phyloP scores from a whole-genome alignment of 2,797 vertebrate genomes.

The Austrolebias charrua region DNA sequence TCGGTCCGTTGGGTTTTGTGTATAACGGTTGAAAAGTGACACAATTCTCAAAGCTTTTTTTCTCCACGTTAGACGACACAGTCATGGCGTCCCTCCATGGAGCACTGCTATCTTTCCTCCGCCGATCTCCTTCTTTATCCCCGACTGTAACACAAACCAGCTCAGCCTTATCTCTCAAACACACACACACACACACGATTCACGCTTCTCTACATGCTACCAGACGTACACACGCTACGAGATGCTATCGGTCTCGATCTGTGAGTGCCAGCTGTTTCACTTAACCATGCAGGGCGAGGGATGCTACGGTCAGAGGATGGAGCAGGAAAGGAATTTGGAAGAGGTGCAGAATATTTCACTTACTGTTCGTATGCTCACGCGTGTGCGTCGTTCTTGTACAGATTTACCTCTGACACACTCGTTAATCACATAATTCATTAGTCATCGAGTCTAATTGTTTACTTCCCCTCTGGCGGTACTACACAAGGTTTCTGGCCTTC shows the following conservation, averaged over 20 bases:
- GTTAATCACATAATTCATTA: conserved; percentile 78
- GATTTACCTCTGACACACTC: conserved; percentile 69
- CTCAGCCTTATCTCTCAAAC: conserved; percentile 67
- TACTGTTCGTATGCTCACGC: conserved; percentile 26
- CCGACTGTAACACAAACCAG: conserved; percentile 67
- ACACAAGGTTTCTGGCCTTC: conserved; percentile 70
- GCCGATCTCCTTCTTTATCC: conserved; percentile 60
- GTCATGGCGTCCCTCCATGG: conserved; percentile 28
- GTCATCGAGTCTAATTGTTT: conserved; percentile 75
- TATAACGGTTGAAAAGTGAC: conserved; percentile 33
- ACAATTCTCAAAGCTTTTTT: conserved; percentile 7
- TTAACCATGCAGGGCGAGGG: conserved; percentile 55
- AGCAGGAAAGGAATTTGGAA: conserved; percentile 34
- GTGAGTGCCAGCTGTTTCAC: conserved; percentile 68
- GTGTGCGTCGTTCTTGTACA: conserved; percentile 55
- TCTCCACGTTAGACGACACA: conserved; percentile 1
- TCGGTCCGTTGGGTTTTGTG: conserved; percentile 41
- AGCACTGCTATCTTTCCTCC: conserved; percentile 46
- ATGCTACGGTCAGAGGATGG: conserved; percentile 19
- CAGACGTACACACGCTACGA: conserved; percentile 16
- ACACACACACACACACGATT: conserved; percentile 11
- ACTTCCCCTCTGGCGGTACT: conserved; percentile 63
- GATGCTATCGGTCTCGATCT: conserved; percentile 55
- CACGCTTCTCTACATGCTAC: conserved; percentile 27
- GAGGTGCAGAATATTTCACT: conserved; percentile 55